These are phyloP conservation scores for Agonopterix subpropinquella DNA, from an alignment of 2,888 invertebrate species.

Conservation along the genomic window DNA sequence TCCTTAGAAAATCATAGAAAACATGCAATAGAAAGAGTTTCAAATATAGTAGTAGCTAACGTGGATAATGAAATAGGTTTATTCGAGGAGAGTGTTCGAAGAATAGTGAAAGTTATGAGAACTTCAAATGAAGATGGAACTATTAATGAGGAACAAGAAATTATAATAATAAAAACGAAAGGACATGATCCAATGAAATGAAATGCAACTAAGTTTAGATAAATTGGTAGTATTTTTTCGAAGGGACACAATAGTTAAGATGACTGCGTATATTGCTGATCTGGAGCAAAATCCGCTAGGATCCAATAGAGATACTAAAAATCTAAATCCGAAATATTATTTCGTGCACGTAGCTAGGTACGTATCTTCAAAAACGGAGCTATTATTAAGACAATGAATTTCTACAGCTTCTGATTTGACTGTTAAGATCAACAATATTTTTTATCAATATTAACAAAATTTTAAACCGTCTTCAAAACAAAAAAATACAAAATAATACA, in stretches of 20 bases:
- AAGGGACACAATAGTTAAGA: too few species aligned
- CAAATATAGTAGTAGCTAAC: background rate
- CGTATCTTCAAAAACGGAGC: too few species aligned
- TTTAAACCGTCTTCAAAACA: too few species aligned
- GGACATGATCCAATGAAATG: slow-evolving; percentile 25
- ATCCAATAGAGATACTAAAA: background rate
- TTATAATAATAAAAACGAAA: slow-evolving; percentile 21
- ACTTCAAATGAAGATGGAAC: slow-evolving; percentile 30
- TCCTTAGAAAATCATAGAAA: too few species aligned
- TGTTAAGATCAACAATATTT: too few species aligned
- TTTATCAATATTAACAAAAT: too few species aligned
- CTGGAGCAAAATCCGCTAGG: background rate
- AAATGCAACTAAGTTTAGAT: slow-evolving; percentile 8
- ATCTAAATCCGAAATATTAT: background rate
- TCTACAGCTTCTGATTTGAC: too few species aligned
- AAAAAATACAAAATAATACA: too few species aligned
- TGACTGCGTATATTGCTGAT: background rate
- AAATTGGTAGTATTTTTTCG: background rate
- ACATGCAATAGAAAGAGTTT: background rate
- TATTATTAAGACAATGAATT: too few species aligned
- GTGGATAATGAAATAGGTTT: slow-evolving; percentile 20
- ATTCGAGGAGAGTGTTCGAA: slow-evolving; percentile 28
- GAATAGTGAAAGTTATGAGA: slow-evolving; percentile 28
- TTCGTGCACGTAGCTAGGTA: too few species aligned
- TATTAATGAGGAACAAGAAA: slow-evolving; percentile 28